Base-by-base conservation (phyloP, 1,140 invertebrate genomes). In the Pseudomyrmex flavicornis region DNA sequence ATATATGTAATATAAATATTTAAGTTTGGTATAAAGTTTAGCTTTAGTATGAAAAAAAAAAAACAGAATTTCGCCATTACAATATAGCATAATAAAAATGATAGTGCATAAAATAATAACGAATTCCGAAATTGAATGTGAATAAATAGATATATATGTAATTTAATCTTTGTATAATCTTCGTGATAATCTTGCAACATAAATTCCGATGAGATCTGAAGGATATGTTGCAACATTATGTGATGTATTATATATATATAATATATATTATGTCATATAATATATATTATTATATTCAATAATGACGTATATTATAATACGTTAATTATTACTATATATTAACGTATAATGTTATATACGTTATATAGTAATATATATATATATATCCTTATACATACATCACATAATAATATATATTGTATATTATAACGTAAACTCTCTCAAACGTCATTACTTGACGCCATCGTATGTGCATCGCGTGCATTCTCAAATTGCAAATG, bases 1-100 rank as follows among this genome's bases (percentile, higher is more conserved):
- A 79, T 62, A 85, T 87, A 69, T 92, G 90, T 92, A 91, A 87
- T 70, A 35, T 35, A 35, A 35, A 91, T 91, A 91, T 86, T 86
- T 84, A 87, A 83, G 52, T 63, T 72, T 22, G 58, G 59, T 85
- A 87, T 63, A 88, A 61, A 88, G 73, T 87, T 87, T 86, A 69
- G 70, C 61, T 83, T 48, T 73, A 83, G 86, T 77, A 0, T 35
- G 35, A 35, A 35, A 35, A 0, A 35, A 35, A 35, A 35, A 0
- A 35, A 35, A 5, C 63, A 63, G 72, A 84, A 83, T 79, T 91
- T 92, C 88, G 91, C 91, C 91, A 92, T 91, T 35, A 35, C 4
- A 35, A 35, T 35, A 35, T 35, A 88, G 84, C 62, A 68, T 79
- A 69, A 79, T 79, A 79, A 79, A 26, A 46, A 61, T 48, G 20